Conservation (phyloP, 1,140 invertebrate species). For the Tetragonula clypearis region DNA sequence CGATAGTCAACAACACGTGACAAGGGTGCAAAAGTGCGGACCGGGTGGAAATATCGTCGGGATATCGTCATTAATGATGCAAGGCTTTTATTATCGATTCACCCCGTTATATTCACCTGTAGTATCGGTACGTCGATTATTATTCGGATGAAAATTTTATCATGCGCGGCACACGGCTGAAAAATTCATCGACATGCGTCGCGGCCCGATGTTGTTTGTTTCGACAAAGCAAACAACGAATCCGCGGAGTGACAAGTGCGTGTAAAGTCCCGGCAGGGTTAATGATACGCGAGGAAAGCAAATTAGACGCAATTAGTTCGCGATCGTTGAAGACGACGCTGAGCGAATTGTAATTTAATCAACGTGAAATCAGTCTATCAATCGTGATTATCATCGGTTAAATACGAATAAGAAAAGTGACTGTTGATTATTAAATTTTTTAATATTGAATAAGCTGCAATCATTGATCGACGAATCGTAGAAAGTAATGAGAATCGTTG, state of each 20-base stretch:
- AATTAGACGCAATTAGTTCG: conserved; percentile 17
- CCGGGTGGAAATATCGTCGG: conserved; percentile 29
- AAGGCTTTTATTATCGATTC: conserved; percentile 36
- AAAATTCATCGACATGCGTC: conserved; percentile 14
- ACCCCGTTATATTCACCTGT: neutral
- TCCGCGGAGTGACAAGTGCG: neutral
- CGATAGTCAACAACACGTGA: neutral
- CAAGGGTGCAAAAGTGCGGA: neutral
- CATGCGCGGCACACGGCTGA: neutral
- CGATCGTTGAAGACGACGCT: neutral
- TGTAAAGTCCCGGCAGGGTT: neutral
- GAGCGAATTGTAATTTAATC: no score
- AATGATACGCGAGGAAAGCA: conserved; percentile 53
- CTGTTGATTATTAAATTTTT: no score
- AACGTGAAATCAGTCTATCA: no score
- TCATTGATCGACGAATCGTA: no score
- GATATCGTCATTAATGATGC: conserved; percentile 11
- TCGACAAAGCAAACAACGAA: neutral
- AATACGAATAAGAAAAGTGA: no score
- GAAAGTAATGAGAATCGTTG: no score
- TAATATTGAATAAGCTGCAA: no score
- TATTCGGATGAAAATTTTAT: conserved; percentile 12
- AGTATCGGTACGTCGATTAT: neutral
- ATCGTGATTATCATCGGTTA: no score
- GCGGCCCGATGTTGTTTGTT: neutral